Base-by-base conservation (phyloP, 2,888 invertebrate species). In the Tubulanus polymorphus region DNA sequence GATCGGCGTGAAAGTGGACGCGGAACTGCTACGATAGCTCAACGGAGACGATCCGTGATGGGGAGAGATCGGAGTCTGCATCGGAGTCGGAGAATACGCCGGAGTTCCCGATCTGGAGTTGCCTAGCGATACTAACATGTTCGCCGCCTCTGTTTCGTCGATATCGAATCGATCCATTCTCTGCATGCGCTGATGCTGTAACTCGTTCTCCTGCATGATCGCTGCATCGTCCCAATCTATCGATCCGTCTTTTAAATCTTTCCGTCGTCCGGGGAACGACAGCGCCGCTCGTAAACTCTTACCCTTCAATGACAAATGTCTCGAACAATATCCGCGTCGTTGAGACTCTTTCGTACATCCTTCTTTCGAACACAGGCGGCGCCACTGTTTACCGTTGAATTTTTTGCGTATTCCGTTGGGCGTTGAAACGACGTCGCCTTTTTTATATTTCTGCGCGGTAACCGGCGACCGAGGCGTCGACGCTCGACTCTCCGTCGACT, bases 371-470 rank as follows among this genome's bases (percentile, higher is more conserved):
- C 97, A 99, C 62, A 99, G 85, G 70, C 97, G 85, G 61, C 97
- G 85, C 99, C 97, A 99, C 79, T 99, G 99, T 82, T 99, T 99
- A 35, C 99, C 99, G 83, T 99, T 99, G 81, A 94, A 99, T 83
- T 97, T 99, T 83, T 99, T 99, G 15, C 96, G 84, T 70, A 99
- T 94, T 63, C 97, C 97, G 69, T 90, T 92, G 2, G 93, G 91
- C 49, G 92, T 92, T 3, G 89, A 88, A 32, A 93, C 92, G 55
- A 96, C 91, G 80, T 99, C 96, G 64, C 97, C 97, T 82, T 97
- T 97, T 82, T 76, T 75, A 63, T 77, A 78, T 60, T 78, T 76
- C 60, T 68, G 68, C 48, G 66, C 68, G 20, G 71, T 64, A 20
- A 65, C 65, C 0, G 76, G 75, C 18, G 75, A 74, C 5, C 74